Percentiles rank a stretch among this genome's conserved stretches.
Evolutionary conservation across 2,797 vertebrate species (phyloP).

Genomic region (Tachyglossus aculeatus): DNA sequence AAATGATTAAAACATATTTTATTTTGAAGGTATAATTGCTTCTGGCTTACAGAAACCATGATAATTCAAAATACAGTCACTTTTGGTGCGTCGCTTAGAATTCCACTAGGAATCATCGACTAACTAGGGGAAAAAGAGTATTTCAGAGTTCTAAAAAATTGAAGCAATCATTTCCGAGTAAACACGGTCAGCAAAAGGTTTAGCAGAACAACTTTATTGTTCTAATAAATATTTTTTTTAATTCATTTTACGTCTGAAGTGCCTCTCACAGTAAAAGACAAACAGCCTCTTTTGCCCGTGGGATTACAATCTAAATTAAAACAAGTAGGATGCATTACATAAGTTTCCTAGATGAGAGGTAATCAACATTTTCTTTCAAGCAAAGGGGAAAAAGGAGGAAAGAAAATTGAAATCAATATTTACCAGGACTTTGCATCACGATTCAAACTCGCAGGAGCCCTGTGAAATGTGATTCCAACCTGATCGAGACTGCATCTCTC

Average conservation of each 20-base stretch:
- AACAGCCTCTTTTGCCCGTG: slow-evolving; percentile 1
- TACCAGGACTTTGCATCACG: slow-evolving; percentile 25
- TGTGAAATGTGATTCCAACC: slow-evolving; percentile 22
- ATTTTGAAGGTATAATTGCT: slow-evolving; percentile 21
- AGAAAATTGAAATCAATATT: slow-evolving; percentile 62
- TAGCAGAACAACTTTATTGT: slow-evolving; percentile 18
- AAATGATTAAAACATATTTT: slow-evolving; percentile 40
- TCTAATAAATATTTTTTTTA: slow-evolving; percentile 9
- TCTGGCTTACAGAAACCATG: slow-evolving; percentile 39
- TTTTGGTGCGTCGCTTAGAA: slow-evolving; percentile 6
- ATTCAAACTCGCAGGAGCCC: slow-evolving; percentile 24
- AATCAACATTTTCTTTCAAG: slow-evolving; percentile 55
- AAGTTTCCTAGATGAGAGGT: slow-evolving; percentile 45
- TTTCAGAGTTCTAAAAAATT: slow-evolving; percentile 20
- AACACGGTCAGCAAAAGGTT: slow-evolving; percentile 9
- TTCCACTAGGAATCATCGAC: slow-evolving; percentile 17
- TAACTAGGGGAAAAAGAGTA: slow-evolving; percentile 27
- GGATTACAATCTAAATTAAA: slow-evolving; percentile 50
- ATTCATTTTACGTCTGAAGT: slow-evolving; percentile 14
- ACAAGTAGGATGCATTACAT: slow-evolving; percentile 32
- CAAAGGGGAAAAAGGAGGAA: slow-evolving; percentile 30
- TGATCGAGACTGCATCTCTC: no score
- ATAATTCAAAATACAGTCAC: slow-evolving; percentile 35
- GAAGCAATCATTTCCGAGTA: slow-evolving; percentile 14
- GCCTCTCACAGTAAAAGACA: neutral